Conservation (phyloP, 2,797 vertebrate genomes). For the Triplophysa bombifrons region DNA sequence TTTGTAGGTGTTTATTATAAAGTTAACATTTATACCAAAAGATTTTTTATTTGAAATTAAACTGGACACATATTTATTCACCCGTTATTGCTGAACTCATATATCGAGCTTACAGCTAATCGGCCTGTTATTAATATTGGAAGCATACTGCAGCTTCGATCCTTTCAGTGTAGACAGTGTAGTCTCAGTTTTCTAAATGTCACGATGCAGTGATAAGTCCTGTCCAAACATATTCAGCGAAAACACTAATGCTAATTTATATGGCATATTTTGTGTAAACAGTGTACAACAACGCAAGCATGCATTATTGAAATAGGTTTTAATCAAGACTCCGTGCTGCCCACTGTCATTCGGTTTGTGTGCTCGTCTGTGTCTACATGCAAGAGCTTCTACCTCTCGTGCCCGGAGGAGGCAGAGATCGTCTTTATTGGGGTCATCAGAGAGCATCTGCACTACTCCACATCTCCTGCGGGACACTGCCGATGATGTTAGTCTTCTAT, state of each 20-base stretch:
- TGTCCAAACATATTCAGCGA: background rate
- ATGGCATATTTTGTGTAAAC: background rate
- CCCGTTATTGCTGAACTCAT: background rate
- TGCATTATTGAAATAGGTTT: background rate
- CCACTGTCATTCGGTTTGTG: background rate
- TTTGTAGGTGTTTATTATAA: background rate
- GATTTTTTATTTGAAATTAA: background rate
- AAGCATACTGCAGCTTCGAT: background rate
- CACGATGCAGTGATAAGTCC: slow-evolving; percentile 8
- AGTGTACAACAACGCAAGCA: background rate
- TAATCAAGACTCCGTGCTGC: background rate
- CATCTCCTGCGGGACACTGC: slow-evolving; percentile 54
- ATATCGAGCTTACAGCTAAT: background rate
- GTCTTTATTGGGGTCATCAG: slow-evolving; percentile 62
- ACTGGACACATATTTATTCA: background rate
- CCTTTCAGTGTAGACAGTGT: background rate
- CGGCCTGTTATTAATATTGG: background rate
- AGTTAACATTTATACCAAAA: background rate
- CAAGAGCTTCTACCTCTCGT: slow-evolving; percentile 57
- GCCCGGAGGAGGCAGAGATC: slow-evolving; percentile 53
- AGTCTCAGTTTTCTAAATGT: slow-evolving; percentile 5
- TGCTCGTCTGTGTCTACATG: slow-evolving; percentile 61
- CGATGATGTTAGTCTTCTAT: slow-evolving; percentile 71
- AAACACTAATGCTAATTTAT: background rate
- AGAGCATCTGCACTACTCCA: slow-evolving; percentile 41